Evolutionary conservation across 2,888 invertebrate species (phyloP), one percentile per base, ranked within the genome.

Genomic region (Drosophila nigricruria): DNA sequence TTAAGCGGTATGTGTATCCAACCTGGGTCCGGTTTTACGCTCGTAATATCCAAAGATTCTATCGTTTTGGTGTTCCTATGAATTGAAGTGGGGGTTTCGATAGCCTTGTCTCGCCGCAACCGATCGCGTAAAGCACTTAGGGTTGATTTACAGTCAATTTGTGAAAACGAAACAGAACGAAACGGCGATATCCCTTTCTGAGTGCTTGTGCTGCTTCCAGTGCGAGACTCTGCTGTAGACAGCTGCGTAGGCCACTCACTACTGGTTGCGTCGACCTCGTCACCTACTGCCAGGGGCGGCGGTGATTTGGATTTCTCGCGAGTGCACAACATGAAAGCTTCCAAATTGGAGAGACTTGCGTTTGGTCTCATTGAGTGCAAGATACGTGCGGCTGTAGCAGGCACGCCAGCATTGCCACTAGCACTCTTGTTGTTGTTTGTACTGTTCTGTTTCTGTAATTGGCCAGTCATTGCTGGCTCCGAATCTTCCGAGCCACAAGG

Each of bases 111-210:
- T 52, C 86, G 90, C 54, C 90, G 86, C 45, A 91, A 82, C 52
- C 89, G 91, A 80, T 92, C 92, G 50, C 92, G 89, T 53, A 92
- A 73, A n/a, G 91, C 89, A 79, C 84, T 91, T 54, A 92, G 74
- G 12, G 92, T 91, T 14, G 93, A 93, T 76, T 94, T 93, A 87
- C 95, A 96, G 92, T 97, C 97, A 72, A 96, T 96, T 93, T 97
- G 97, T 0, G 97, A 97, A 90, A 97, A 97, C 9, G 97, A 97
- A 8, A 97, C 97, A 89, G 97, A 97, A 42, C 97, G 95, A 91
- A 95, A 96, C 2, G 97, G 96, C 82, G 96, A 70, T 67, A 66
- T 95, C 70, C 95, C 94, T 88, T 95, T 94, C 88, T 95, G 95
- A 18, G 94, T 58, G 30, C 38, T 67, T 23, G 53, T 16, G 62